Percentiles rank a stretch among this genome's conserved stretches.
Conservation (phyloP, 2,113 vertebrate species). For the Nycticryphes semicollaris region DNA sequence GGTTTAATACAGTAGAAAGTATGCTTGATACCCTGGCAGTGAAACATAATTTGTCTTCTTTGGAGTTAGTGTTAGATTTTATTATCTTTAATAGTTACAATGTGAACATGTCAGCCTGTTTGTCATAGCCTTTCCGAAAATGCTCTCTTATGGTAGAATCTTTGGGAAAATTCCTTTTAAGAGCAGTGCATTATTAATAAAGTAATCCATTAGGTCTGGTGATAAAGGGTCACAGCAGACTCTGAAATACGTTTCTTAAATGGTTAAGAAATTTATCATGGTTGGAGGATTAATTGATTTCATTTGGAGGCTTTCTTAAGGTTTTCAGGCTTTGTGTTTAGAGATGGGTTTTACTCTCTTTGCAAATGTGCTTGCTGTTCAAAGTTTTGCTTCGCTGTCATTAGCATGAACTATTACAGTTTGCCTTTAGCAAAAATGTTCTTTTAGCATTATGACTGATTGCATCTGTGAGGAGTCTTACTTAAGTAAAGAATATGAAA, state of each 20-base stretch:
- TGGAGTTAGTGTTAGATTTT: constrained; percentile 72
- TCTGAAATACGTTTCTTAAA: constrained; percentile 79
- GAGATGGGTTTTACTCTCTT: constrained; percentile 58
- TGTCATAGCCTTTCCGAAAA: constrained; percentile 75
- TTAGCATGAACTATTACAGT: constrained; percentile 10
- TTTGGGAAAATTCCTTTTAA: constrained; percentile 77
- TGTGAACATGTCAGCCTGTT: constrained; percentile 75
- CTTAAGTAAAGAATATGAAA: constrained; percentile 46
- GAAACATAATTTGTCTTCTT: constrained; percentile 25
- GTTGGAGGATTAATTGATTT: constrained; percentile 84
- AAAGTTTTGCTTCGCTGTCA: constrained; percentile 13
- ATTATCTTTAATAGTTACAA: constrained; percentile 77
- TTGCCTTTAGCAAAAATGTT: constrained; percentile 25
- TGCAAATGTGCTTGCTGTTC: constrained; percentile 34
- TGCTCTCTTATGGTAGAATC: constrained; percentile 77
- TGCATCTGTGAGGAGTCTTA: constrained; percentile 13
- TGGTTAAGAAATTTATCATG: constrained; percentile 78
- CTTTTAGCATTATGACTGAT: constrained; percentile 45
- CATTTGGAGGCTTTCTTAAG: constrained; percentile 77
- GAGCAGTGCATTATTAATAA: constrained; percentile 86
- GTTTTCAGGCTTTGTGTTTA: constrained; percentile 68
- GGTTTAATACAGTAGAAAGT: constrained; percentile 43
- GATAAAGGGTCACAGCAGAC: constrained; percentile 79
- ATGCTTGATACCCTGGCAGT: constrained; percentile 6
- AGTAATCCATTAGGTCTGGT: constrained; percentile 83